Conservation (phyloP, 1,140 invertebrate genomes). For the Pararge aegeria region DNA sequence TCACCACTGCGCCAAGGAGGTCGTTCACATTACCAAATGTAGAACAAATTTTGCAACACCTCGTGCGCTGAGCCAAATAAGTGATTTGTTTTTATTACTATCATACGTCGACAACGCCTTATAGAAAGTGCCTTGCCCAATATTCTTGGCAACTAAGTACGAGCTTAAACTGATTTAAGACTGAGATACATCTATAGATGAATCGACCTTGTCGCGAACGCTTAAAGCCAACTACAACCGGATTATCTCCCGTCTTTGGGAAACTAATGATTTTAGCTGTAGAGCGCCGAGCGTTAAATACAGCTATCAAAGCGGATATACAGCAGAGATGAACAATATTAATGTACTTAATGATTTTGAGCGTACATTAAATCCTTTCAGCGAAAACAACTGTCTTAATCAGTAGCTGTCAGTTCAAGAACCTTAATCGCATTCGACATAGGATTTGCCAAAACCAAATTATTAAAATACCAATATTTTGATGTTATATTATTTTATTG, state of each 20-base stretch:
- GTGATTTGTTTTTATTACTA: background rate
- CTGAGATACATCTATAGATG: conserved; percentile 2
- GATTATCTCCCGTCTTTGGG: conserved; percentile 21
- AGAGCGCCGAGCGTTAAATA: conserved; percentile 4
- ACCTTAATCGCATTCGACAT: no score
- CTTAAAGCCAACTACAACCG: conserved; percentile 23
- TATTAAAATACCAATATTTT: no score
- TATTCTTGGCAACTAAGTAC: background rate
- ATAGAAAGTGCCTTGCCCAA: background rate
- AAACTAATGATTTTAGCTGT: conserved; percentile 26
- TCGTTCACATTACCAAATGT: no score
- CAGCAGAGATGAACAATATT: conserved; percentile 5
- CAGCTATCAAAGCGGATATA: background rate
- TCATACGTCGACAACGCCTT: no score
- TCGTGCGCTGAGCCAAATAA: no score
- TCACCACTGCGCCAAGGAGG: no score
- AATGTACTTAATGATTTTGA: background rate
- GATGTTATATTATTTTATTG: no score
- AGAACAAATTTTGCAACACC: no score
- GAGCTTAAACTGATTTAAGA: conserved; percentile 1
- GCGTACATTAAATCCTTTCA: no score
- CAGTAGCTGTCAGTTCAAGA: no score
- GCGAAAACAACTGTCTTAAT: no score
- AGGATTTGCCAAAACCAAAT: no score
- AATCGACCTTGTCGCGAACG: conserved; percentile 15